Evolutionary conservation across 2,113 vertebrate species (phyloP), one percentile per base, ranked within the genome.

Genomic region (Lathamus discolor): DNA sequence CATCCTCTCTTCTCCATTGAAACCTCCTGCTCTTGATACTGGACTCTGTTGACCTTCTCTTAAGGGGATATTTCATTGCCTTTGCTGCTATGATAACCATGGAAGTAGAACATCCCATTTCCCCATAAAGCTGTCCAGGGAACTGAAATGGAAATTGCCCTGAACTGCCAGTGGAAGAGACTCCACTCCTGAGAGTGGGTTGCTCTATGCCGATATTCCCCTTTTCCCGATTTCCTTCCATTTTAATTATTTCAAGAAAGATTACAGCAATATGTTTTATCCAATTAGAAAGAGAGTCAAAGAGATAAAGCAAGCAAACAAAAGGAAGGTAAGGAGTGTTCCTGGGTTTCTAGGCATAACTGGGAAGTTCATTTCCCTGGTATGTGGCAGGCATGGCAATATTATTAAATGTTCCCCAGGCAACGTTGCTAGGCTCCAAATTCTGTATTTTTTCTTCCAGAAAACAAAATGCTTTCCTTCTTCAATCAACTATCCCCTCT

Each of bases 91-190:
- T 74, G 91, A 91, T 91, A 96, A 86, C 92, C 93, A 85, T 43
- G 88, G 94, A 95, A 95, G 86, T 94, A 96, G 92, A 96, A 96
- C 94, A 96, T 92, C 67, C 91, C 83, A 96, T 94, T 93, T 93
- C 39, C 80, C 31, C 80, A 73, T 94, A 96, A 95, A 95, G 90
- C 95, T 79, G 69, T 63, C 86, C 70, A 73, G 95, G 95, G 93
- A 96, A 84, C 91, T 82, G 66, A 83, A 93, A 91, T 93, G 77
- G 81, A 92, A 92, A 95, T 95, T 93, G 70, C 93, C 57, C 91
- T 84, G 89, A 92, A 64, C 83, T 93, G 89, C 73, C 73, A 93
- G 13, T 41, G 68, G 81, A 91, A 73, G 64, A 73, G 41, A 87
- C 80, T 87, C 86, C 54, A 62, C 63, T 94, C 83, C 74, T 85